Evolutionary conservation across 2,888 invertebrate genomes (phyloP), one percentile per base, ranked within the genome.

Genomic region (Platerodrilus igneus): DNA sequence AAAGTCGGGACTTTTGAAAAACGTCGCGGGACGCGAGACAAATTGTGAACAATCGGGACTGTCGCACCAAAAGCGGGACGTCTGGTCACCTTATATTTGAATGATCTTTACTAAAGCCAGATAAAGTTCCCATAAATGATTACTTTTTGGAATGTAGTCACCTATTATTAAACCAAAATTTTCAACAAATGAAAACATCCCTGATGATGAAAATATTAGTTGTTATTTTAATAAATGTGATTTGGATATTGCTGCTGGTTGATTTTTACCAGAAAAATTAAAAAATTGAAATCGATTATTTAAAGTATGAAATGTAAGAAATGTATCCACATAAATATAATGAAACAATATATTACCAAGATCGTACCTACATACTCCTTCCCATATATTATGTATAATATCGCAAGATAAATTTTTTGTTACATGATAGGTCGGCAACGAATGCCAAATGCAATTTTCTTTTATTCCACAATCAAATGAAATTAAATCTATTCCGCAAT

Each of bases 341-440:
- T 35, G 10, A 19, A 29, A 17, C 16, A 46, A 21, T 6, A 43
- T 38, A 25, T 15, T 8, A 15, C 23, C 28, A 19, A 42, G 22
- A 13, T 42, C 38, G 16, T 21, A 25, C 8, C 25, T n/a, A 16
- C 38, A 34, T n/a, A 51, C 16, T n/a, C 50, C 51, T 32, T 52
- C 50, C 20, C 48, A 50, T 10, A 57, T 11, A 37, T 57, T 55
- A 33, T 56, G 53, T 49, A 52, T 53, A 10, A 52, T 39, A 41
- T 57, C 56, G 25, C 48, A 34, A 35, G 25, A 38, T 39, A 35
- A 44, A 38, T 56, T 56, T 26, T 50, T 36, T 15, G 41, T 37
- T 11, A 55, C 40, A 43, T 56, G 46, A 48, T 51, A 58, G 18
- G 41, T 35, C 13, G 36, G 33, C 22, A 55, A 27, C 6, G 17